Base-by-base conservation (phyloP, 2,888 invertebrate species). In the Thymelicus acteon region DNA sequence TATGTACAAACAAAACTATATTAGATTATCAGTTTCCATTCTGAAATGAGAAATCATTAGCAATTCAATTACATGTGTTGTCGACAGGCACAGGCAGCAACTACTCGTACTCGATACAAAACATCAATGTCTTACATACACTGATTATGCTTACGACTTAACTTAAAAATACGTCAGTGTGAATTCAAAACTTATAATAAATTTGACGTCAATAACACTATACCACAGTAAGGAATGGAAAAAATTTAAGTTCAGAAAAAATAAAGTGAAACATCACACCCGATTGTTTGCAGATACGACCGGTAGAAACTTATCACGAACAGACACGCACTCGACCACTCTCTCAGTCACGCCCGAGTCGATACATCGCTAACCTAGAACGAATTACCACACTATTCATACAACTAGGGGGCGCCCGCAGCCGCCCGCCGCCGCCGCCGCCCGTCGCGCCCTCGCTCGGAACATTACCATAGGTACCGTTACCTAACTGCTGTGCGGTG, bases 1-100 rank as follows among this genome's bases (percentile, higher is more conserved):
- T 94, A 93, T 94, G 93, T 94, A 94, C 93, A 94, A 92, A 91
- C 91, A 93, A 54, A 93, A 92, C 89, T 92, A 90, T 90, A 91
- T 87, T 91, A 92, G 90, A 88, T 89, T 82, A 89, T 90, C 89
- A 90, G 89, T 88, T 90, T 86, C 88, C 87, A 89, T 91, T 90
- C 88, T 85, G 86, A 89, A 90, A 84, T 86, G 83, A 90, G 90
- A 92, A 91, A 88, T 92, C 88, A 83, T 92, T 90, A 88, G 86
- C 82, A 84, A 88, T 86, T 86, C 80, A 88, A 88, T 86, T 81
- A 88, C 81, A 86, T 82, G 80, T 87, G 69, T 69, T 49, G 69
- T 63, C 49, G 80, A 82, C 82, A 80, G 80, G 84, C 82, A 82
- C 52, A 52, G 52, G 52, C 52, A 52, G 52, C 15, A 15, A 80